A percentile compares a stretch with the other conserved stretches of the same genome.
Evolutionary conservation across 2,888 invertebrate genomes (phyloP).

Genomic region (Galerucella nymphaeae): DNA sequence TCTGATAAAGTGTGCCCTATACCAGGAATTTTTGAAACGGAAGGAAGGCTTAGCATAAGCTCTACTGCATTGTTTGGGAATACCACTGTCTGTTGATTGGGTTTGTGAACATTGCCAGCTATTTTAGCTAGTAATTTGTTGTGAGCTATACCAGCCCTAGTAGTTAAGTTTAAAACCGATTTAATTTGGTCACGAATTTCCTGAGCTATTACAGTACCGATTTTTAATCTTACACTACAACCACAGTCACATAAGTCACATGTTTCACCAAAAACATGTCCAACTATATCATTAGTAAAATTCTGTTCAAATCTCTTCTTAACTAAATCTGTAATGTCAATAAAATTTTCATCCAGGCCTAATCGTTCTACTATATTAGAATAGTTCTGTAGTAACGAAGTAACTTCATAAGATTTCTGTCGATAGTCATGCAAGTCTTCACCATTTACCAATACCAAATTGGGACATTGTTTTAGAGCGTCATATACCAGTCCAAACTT

Average conservation of each 20-base stretch:
- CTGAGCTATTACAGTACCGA: conserved; percentile 80
- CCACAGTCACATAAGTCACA: conserved; percentile 77
- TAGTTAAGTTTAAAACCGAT: conserved; percentile 78
- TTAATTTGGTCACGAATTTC: conserved; percentile 79
- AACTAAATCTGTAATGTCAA: conserved; percentile 81
- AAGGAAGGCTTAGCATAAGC: conserved; percentile 74
- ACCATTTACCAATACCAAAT: conserved; percentile 80
- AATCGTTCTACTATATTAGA: conserved; percentile 82
- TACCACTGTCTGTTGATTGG: conserved; percentile 84
- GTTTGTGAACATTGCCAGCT: conserved; percentile 78
- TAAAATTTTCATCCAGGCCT: conserved; percentile 87
- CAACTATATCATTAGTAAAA: conserved; percentile 55
- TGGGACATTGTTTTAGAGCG: conserved; percentile 78
- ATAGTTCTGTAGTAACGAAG: conserved; percentile 76
- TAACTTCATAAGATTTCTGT: conserved; percentile 81
- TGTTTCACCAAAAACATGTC: conserved; percentile 71
- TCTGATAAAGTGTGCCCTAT: conserved; percentile 79
- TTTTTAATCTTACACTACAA: conserved; percentile 75
- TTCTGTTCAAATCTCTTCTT: conserved; percentile 64
- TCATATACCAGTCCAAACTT: conserved; percentile 85
- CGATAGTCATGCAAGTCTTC: conserved; percentile 87
- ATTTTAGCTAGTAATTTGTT: conserved; percentile 88
- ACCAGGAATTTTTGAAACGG: conserved; percentile 77
- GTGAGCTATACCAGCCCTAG: conserved; percentile 85
- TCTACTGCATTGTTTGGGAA: conserved; percentile 75